These are phyloP conservation scores for Tachina fera DNA, from an alignment of 2,888 invertebrate genomes.

Conservation along the genomic window DNA sequence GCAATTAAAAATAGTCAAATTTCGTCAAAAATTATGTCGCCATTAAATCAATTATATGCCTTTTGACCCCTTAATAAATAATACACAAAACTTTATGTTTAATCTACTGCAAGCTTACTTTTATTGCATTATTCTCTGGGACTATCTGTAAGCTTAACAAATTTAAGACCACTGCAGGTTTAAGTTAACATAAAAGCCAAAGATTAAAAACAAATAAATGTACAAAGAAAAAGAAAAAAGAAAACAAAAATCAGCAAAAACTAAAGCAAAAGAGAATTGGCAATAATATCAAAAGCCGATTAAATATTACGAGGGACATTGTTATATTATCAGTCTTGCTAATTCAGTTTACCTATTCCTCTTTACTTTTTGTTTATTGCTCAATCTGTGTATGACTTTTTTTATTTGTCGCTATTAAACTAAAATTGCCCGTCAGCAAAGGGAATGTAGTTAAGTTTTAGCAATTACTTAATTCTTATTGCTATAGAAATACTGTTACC, in stretches of 20 bases:
- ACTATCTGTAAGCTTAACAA: conserved; percentile 4
- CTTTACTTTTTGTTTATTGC: no score
- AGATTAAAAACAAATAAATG: neutral
- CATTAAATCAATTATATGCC: no score
- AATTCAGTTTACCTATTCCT: no score
- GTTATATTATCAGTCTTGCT: neutral
- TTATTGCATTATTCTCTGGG: neutral
- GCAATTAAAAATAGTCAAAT: no score
- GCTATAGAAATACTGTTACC: no score
- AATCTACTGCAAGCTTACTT: neutral
- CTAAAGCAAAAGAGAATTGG: neutral
- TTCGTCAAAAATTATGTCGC: no score
- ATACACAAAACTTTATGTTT: neutral
- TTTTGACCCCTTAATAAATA: no score
- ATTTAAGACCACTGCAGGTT: conserved; percentile 12
- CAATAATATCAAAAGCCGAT: neutral
- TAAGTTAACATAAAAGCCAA: neutral
- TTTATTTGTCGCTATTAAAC: no score
- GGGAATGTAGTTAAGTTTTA: no score
- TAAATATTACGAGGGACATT: neutral
- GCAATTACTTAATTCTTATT: no score
- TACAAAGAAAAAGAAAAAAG: neutral
- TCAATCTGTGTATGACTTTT: neutral
- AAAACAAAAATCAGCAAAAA: neutral
- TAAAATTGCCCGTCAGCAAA: no score